Evolutionary conservation across 2,888 invertebrate species (phyloP).

Genomic region (Rhabditophanes sp.): DNA sequence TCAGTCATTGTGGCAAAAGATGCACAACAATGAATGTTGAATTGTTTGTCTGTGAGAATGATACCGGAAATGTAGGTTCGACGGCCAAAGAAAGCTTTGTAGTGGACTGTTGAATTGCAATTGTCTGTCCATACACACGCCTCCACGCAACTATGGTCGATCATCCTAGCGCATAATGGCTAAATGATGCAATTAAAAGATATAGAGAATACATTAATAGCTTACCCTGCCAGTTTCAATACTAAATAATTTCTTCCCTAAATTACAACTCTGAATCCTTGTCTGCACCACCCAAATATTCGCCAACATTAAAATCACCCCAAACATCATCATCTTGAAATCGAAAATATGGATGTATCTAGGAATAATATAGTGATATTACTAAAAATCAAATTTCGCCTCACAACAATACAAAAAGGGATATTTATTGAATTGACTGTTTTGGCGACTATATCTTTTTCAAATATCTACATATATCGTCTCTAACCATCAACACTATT

Average conservation of each 20-base stretch:
- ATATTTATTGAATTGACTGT: no score
- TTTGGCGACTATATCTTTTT: no score
- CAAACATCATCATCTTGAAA: no score
- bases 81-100: constrained; percentile 28
- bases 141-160: constrained; percentile 27
- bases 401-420: no score
- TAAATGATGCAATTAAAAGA: constrained; percentile 8
- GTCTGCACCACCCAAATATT: no score
- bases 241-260: constrained; percentile 39
- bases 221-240: constrained; percentile 34
- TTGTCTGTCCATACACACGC: constrained; percentile 34
- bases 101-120: constrained; percentile 20
- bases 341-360: no score
- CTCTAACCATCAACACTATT: no score
- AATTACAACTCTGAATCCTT: no score
- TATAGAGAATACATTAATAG: not conserved
- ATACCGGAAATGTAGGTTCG: constrained; percentile 39
- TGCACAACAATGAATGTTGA: constrained; percentile 37
- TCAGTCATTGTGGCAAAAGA: constrained; percentile 31
- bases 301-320: no score
- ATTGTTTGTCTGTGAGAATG: constrained; percentile 27
- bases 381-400: no score
- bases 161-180: constrained; percentile 37
- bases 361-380: no score
- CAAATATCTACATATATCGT: no score